Evolutionary conservation across 1,140 invertebrate genomes (phyloP).

Genomic region (Ridgeia piscesae): DNA sequence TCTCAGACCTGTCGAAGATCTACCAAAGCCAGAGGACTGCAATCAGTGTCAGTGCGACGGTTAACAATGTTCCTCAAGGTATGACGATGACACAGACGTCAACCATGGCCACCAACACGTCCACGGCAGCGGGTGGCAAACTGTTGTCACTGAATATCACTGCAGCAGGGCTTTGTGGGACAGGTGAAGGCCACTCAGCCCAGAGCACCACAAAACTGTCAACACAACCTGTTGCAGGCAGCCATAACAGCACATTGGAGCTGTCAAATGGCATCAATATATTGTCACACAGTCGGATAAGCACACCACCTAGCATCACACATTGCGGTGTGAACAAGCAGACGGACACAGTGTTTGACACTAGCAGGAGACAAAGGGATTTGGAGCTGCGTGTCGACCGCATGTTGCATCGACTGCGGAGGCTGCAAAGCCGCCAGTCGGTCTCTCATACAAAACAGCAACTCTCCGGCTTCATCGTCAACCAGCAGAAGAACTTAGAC

Average conservation of each 20-base stretch:
- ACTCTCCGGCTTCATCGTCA: constrained; percentile 70
- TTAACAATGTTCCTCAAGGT: background rate
- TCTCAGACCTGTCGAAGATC: constrained; percentile 15
- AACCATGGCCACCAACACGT: background rate
- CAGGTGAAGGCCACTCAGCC: background rate
- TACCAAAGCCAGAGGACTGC: background rate
- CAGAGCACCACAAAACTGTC: constrained; percentile 8
- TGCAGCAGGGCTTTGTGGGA: background rate
- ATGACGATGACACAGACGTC: constrained; percentile 2
- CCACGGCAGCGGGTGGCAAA: background rate
- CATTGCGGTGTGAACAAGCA: constrained; percentile 2
- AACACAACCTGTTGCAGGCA: background rate
- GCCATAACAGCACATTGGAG: background rate
- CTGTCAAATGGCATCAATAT: background rate
- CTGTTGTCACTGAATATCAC: background rate
- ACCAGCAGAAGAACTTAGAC: constrained; percentile 64
- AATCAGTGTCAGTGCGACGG: background rate
- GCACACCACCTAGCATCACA: background rate
- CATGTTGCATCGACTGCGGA: constrained; percentile 71
- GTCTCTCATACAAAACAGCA: constrained; percentile 76
- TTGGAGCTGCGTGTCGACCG: constrained; percentile 71
- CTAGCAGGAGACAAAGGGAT: constrained; percentile 61
- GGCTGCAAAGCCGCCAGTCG: constrained; percentile 72
- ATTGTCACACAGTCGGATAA: background rate
- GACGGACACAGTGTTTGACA: constrained; percentile 15